Evolutionary conservation across 1,140 invertebrate genomes (phyloP).

Genomic region (Tetramorium simillimum): DNA sequence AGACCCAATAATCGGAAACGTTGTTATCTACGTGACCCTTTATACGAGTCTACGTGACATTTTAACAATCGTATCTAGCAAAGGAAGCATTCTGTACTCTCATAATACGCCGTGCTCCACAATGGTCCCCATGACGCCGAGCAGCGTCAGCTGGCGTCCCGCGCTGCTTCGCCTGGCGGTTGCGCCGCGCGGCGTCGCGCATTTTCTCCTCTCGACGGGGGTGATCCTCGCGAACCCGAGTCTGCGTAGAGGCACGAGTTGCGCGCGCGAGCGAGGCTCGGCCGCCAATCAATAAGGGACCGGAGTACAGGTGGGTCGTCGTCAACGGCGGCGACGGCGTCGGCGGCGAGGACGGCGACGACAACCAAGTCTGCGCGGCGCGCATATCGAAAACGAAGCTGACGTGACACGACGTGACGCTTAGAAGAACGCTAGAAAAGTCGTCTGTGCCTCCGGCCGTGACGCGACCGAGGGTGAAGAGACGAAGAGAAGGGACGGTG

Average conservation of each 20-base stretch:
- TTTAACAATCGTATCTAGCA: conserved; percentile 9
- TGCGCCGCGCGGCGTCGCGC: conserved; percentile 34
- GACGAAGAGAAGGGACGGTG: neutral
- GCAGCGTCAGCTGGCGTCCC: conserved; percentile 30
- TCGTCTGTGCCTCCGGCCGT: conserved; percentile 10
- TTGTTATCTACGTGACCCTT: neutral
- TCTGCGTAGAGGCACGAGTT: conserved; percentile 71
- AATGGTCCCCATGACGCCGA: conserved; percentile 1
- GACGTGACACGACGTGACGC: conserved; percentile 57
- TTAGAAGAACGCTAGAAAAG: conserved; percentile 29
- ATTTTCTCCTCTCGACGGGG: conserved; percentile 12
- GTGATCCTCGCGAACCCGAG: conserved; percentile 55
- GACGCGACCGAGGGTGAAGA: neutral
- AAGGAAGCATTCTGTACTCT: conserved; percentile 3
- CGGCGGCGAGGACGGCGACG: conserved; percentile 41
- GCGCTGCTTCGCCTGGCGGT: neutral
- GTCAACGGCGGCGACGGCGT: conserved; percentile 57
- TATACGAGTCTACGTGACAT: neutral
- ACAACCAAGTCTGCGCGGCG: conserved; percentile 64
- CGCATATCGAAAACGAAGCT: conserved; percentile 64
- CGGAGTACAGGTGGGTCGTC: conserved; percentile 78
- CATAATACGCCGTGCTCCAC: conserved; percentile 8
- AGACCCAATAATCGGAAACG: conserved; percentile 1
- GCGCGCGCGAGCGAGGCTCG: conserved; percentile 54
- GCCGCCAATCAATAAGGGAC: conserved; percentile 77